Percentiles rank a stretch among this genome's conserved stretches.
Evolutionary conservation across 1,140 invertebrate genomes (phyloP).

Genomic region (Lithobius niger): DNA sequence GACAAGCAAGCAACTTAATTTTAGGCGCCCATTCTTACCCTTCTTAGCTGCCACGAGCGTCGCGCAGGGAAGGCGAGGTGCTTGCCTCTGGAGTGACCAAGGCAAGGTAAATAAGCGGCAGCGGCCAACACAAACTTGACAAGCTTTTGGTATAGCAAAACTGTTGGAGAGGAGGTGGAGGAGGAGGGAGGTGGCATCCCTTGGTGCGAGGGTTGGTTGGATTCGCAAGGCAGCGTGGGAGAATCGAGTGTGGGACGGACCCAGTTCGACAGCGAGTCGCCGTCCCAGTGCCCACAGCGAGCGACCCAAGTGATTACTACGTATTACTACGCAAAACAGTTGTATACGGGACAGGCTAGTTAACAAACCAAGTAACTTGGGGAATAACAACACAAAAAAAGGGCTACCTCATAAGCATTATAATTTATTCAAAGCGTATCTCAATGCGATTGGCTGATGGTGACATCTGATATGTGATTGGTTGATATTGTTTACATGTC

Average conservation of each 20-base stretch:
- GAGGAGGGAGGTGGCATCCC: neutral
- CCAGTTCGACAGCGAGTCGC: neutral
- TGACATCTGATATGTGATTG: conserved; percentile 11
- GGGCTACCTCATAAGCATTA: conserved; percentile 7
- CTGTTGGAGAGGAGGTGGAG: too few species aligned
- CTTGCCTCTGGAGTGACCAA: too few species aligned
- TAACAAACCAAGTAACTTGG: neutral
- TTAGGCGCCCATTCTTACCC: too few species aligned
- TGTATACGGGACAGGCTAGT: neutral
- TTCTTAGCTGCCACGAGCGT: too few species aligned
- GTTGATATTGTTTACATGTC: conserved; percentile 11
- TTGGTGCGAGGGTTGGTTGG: neutral
- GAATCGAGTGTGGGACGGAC: neutral
- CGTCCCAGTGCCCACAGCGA: neutral
- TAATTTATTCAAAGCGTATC: conserved; percentile 13
- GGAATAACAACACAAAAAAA: neutral
- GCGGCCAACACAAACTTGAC: too few species aligned
- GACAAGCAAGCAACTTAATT: too few species aligned
- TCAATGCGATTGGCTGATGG: conserved; percentile 10
- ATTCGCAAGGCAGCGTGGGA: neutral
- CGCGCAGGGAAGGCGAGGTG: too few species aligned
- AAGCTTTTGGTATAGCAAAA: too few species aligned
- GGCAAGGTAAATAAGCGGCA: too few species aligned
- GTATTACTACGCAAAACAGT: neutral
- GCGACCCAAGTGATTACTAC: neutral